Percentiles rank a stretch among this genome's conserved stretches.
Conservation (phyloP, 2,113 vertebrate species). For the Rhabdornis inornatus region DNA sequence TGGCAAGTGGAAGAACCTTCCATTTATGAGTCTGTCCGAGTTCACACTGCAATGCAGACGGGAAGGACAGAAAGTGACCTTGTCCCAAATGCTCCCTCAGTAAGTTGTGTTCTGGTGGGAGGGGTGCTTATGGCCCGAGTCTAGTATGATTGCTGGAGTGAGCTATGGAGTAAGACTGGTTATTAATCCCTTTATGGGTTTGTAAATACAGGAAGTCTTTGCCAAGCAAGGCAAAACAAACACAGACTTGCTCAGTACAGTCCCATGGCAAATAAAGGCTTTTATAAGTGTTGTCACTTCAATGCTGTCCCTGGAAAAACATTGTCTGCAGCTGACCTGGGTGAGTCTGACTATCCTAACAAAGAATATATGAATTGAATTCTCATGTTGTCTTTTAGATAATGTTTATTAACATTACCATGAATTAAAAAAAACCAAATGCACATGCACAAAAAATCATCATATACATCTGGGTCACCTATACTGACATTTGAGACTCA, state of each 20-base stretch:
- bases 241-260: not conserved
- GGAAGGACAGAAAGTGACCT: slow-evolving; percentile 86
- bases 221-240: not conserved
- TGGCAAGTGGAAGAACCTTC: slow-evolving; percentile 89
- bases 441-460: not conserved
- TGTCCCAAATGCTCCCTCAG: slow-evolving; percentile 85
- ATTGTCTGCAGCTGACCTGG: not conserved
- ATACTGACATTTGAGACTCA: not conserved
- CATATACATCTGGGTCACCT: not conserved
- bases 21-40: slow-evolving; percentile 94
- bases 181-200: not conserved
- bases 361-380: not conserved
- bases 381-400: not conserved
- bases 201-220: not conserved
- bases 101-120: slow-evolving; percentile 61
- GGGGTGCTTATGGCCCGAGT: not conserved
- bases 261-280: not conserved
- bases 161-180: not conserved
- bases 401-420: not conserved
- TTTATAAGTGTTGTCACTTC: not conserved
- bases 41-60: slow-evolving; percentile 92
- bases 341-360: not conserved
- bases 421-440: not conserved
- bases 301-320: not conserved
- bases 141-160: not conserved